Evolutionary conservation across 2,113 vertebrate genomes (phyloP), one percentile per base, ranked within the genome.

Genomic region (Dolichotis patagonum): DNA sequence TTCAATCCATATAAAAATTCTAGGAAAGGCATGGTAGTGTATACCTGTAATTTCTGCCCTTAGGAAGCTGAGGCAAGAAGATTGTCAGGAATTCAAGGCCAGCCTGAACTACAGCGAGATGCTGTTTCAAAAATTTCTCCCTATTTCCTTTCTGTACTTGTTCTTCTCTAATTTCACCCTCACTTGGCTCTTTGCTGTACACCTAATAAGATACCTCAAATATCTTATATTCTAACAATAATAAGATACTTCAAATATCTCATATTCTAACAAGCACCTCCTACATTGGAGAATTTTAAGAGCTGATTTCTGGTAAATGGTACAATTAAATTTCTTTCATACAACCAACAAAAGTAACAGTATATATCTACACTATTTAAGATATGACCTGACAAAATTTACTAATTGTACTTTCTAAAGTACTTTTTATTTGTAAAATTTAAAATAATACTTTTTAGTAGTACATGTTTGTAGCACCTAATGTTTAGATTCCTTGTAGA

Each of bases 201-300:
- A 71, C 58, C 63, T 77, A 46, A 9, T 49, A 49, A 49, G 46
- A 49, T 49, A 49, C 46, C 46, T 49, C 46, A 49, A 49, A 49
- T 49, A 85, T n/a, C n/a, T n/a, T n/a, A n/a, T n/a, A n/a, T n/a
- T n/a, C n/a, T n/a, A n/a, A n/a, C n/a, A n/a, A n/a, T n/a, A n/a
- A n/a, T 49, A 91, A 96, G 93, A 81, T 83, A 94, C 35, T 41
- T 96, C 75, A 78, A 83, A n/a, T 83, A 90, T 49, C 75, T 96
- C 38, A 95, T 46, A 71, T 82, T 85, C n/a, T 85, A 62, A 95
- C 58, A 91, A 90, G 41, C 13, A 89, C 24, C 77, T 92, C n/a
- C 20, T 43, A 86, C 3, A 87, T 28, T 90, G 49, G 63, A 41
- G 9, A 94, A 92, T 77, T 88, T 94, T 86, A 95, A 86, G n/a